These are phyloP conservation scores for Cyprinella venusta DNA, from an alignment of 2,797 vertebrate genomes.

Conservation along the genomic window DNA sequence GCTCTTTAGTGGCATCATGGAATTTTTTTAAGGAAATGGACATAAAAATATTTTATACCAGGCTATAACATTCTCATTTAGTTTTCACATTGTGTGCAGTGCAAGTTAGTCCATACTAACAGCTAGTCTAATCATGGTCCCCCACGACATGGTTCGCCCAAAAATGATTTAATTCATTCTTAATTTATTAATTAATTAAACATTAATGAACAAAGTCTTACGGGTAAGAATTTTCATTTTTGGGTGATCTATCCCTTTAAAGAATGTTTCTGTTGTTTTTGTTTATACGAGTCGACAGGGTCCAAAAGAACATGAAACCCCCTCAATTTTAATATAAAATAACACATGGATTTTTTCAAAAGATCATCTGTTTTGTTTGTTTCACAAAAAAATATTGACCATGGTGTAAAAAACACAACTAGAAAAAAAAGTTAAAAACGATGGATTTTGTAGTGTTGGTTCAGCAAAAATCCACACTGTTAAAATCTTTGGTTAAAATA, in stretches of 20 bases:
- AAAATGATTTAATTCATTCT: too few species aligned
- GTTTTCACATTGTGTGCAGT: not conserved
- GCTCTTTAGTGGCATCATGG: not conserved
- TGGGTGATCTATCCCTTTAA: not conserved
- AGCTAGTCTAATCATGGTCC: not conserved
- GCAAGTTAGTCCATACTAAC: not conserved
- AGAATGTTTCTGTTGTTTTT: not conserved
- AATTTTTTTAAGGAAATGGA: slow-evolving; percentile 20
- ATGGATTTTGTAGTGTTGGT: too few species aligned
- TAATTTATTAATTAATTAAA: too few species aligned
- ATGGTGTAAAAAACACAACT: too few species aligned
- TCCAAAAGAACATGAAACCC: not conserved
- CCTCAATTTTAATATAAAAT: not conserved
- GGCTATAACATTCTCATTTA: not conserved
- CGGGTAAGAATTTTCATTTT: not conserved
- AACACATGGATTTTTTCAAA: too few species aligned
- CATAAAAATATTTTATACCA: not conserved
- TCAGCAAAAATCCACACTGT: too few species aligned
- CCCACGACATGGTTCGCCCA: not conserved
- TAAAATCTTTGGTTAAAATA: too few species aligned
- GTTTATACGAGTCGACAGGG: not conserved
- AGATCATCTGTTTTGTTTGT: too few species aligned
- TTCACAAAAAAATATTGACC: not conserved
- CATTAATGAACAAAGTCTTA: not conserved
- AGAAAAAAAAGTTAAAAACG: too few species aligned